Base-by-base conservation (phyloP, 2,797 vertebrate species). In the Tragopan temminckii region DNA sequence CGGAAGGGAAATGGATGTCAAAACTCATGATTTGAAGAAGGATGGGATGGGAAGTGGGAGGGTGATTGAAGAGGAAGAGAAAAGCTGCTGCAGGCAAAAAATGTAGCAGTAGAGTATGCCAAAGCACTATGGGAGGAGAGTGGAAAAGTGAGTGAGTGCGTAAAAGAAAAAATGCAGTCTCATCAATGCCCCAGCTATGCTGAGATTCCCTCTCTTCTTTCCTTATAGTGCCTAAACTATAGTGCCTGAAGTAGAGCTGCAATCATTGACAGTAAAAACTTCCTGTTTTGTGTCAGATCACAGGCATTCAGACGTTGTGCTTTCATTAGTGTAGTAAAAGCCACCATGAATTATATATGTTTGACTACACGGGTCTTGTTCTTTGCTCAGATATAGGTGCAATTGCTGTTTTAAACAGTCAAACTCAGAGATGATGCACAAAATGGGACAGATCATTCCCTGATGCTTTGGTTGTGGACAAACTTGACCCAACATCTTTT, bases 401-500 rank as follows among this genome's bases (percentile, higher is more conserved):
- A 4, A 61, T 5, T 36, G 40, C 42, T 75, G n/a, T 71, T 82
- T 85, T 23, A 42, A 61, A 45, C 19, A 74, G 59, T 48, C 55
- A 55, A 19, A 66, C 50, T 80, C 69, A 59, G 7, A 45, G 24
- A 25, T 48, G 75, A 71, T 68, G 50, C 46, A 29, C 27, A n/a
- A 86, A 93, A 76, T 27, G 46, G 55, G 55, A 27, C 46, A 72
- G 79, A n/a, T 92, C 13, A 57, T 83, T 83, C 86, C 81, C 81
- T 77, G 40, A 2, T 83, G 43, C 52, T 76, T 91, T 91, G 80
- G 85, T 78, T 16, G 29, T 29, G 59, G 69, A 79, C 89, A 59
- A 89, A 81, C 25, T 80, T 88, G 87, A 85, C 87, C 62, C 67
- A 85, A 78, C 93, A 87, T 76, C 43, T 84, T 88, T 85, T 48